Percentiles rank a stretch among this genome's conserved stretches.
Evolutionary conservation across 2,888 invertebrate genomes (phyloP).

Genomic region (Drosophila paranaensis): DNA sequence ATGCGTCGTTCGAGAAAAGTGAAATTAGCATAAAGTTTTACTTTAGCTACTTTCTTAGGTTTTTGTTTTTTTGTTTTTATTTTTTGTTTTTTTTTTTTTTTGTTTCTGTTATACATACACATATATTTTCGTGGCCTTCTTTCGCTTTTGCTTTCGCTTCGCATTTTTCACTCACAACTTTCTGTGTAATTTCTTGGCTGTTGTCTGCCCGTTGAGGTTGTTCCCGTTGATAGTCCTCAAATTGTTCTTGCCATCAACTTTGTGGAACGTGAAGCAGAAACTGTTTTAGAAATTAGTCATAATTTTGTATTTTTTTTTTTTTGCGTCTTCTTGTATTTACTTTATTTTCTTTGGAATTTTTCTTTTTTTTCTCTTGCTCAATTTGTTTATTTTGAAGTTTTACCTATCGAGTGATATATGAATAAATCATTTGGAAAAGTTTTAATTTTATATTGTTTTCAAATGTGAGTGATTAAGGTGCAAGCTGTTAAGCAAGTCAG

Average conservation of each 20-base stretch:
- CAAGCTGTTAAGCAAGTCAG: no score
- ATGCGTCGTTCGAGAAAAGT: constrained; percentile 74
- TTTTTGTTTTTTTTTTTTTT: constrained; percentile 17
- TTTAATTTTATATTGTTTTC: neutral
- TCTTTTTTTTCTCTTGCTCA: neutral
- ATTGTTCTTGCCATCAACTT: constrained; percentile 52
- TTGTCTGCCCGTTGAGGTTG: constrained; percentile 23
- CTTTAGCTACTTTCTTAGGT: constrained; percentile 4
- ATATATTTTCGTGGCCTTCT: constrained; percentile 7
- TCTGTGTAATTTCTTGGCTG: constrained; percentile 59
- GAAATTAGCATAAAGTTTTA: constrained; percentile 76
- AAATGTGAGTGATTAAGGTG: no score
- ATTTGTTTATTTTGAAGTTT: neutral
- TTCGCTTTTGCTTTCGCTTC: constrained; percentile 47
- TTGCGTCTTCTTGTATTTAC: neutral
- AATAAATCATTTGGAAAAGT: neutral
- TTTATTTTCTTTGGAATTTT: constrained; percentile 19
- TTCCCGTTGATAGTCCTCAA: constrained; percentile 20
- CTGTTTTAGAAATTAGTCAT: constrained; percentile 53
- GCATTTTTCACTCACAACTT: constrained; percentile 58
- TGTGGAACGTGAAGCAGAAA: constrained; percentile 22
- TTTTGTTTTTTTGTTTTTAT: neutral
- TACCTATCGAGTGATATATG: neutral
- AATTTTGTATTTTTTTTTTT: neutral
- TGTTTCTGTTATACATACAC: constrained; percentile 2